Evolutionary conservation across 1,140 invertebrate species (phyloP).

Genomic region (Drosophila watanabei): DNA sequence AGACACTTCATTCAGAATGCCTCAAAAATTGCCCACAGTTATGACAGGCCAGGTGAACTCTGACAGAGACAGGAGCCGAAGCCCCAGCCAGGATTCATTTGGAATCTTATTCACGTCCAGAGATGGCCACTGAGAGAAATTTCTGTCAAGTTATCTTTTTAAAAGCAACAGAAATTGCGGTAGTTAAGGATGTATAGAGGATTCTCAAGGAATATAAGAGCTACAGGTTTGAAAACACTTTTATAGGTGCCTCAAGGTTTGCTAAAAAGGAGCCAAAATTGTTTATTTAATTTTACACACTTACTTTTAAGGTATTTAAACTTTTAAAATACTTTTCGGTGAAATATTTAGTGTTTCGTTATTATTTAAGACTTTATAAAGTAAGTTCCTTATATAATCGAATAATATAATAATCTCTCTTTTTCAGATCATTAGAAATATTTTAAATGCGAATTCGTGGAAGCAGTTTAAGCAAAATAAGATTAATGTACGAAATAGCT

Average conservation of each 20-base stretch:
- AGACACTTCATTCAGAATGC: constrained; percentile 76
- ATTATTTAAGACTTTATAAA: not conserved
- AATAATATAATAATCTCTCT: not conserved
- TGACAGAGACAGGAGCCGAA: constrained; percentile 31
- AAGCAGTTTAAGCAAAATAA: too few species aligned
- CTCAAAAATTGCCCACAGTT: constrained; percentile 81
- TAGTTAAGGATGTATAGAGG: too few species aligned
- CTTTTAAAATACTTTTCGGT: not conserved
- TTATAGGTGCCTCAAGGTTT: not conserved
- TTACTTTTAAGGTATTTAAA: not conserved
- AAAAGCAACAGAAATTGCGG: not conserved
- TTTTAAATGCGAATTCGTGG: too few species aligned
- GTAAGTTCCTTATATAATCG: too few species aligned
- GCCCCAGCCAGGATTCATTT: constrained; percentile 34
- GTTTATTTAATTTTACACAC: not conserved
- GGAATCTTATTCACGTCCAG: constrained; percentile 36
- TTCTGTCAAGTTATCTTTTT: not conserved
- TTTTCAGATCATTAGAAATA: not conserved
- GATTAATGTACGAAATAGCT: not conserved
- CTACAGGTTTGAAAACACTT: not conserved
- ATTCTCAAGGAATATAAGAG: too few species aligned
- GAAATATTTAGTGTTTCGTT: not conserved
- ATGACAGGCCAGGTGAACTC: constrained; percentile 55
- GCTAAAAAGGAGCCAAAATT: not conserved
- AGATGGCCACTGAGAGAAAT: constrained; percentile 23